Percentiles rank a stretch among this genome's conserved stretches.
Conservation (phyloP, 2,797 vertebrate genomes). For the Lithobates sylvaticus region DNA sequence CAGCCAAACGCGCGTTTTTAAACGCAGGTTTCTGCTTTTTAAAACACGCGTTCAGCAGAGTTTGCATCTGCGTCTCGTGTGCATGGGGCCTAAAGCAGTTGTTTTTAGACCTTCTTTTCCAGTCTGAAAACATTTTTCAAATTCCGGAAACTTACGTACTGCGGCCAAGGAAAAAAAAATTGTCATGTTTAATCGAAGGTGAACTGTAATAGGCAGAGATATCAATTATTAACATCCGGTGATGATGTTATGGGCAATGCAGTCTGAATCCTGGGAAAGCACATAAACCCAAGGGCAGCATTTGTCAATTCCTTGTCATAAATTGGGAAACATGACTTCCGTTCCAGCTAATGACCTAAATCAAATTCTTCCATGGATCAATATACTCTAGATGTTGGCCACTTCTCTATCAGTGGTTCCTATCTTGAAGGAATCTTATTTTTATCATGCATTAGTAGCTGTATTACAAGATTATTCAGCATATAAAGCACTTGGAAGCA, state of each 20-base stretch:
- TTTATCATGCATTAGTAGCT: neutral
- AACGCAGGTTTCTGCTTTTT: no score
- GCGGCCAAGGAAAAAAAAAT: conserved; percentile 29
- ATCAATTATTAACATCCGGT: conserved; percentile 37
- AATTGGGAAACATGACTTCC: conserved; percentile 33
- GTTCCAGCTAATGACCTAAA: conserved; percentile 40
- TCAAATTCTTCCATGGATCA: conserved; percentile 38
- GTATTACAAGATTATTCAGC: neutral
- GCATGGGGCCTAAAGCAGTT: neutral
- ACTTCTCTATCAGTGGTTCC: neutral
- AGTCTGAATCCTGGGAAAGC: conserved; percentile 27
- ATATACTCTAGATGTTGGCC: conserved; percentile 22
- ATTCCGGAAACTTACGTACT: conserved; percentile 14
- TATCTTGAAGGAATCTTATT: neutral
- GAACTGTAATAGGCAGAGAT: conserved; percentile 39
- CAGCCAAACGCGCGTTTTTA: no score
- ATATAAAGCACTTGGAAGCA: neutral
- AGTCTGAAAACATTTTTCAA: neutral
- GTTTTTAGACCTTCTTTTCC: neutral
- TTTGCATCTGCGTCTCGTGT: no score
- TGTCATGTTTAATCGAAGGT: conserved; percentile 41
- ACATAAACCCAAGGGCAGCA: conserved; percentile 34
- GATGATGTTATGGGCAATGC: conserved; percentile 33
- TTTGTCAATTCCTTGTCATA: conserved; percentile 43
- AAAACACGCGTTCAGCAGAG: no score